A percentile compares a stretch with the other conserved stretches of the same genome.
These are phyloP conservation scores for Drosophila stalkeri DNA, from an alignment of 2,888 invertebrate species.

Conservation along the genomic window DNA sequence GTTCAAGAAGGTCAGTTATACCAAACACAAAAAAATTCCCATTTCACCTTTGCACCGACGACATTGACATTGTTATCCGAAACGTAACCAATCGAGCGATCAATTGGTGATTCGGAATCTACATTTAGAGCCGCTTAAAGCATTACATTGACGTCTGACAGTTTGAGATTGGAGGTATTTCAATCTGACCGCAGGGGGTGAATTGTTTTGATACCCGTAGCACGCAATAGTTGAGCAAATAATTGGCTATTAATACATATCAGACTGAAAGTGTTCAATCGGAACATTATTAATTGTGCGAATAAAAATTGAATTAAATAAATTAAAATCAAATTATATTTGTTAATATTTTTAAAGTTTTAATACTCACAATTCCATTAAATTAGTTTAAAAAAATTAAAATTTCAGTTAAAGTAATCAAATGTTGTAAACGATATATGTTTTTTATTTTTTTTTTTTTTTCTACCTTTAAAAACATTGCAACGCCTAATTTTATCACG, in stretches of 20 bases:
- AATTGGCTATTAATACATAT: neutral
- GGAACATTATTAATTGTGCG: neutral
- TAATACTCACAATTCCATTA: neutral
- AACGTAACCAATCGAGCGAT: slow-evolving; percentile 35
- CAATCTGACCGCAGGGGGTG: neutral
- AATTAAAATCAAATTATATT: neutral
- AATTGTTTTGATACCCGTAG: slow-evolving; percentile 1
- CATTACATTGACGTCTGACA: neutral
- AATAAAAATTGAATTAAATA: neutral
- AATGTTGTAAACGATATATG: no score
- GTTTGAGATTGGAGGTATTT: neutral
- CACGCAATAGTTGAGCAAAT: slow-evolving; percentile 23
- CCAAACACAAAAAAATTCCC: slow-evolving; percentile 12
- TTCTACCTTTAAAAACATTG: no score
- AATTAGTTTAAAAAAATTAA: neutral
- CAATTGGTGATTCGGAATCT: slow-evolving; percentile 14
- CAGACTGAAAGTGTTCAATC: neutral
- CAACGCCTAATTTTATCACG: no score
- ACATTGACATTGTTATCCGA: slow-evolving; percentile 51
- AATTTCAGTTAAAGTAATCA: neutral
- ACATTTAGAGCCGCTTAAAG: slow-evolving; percentile 8
- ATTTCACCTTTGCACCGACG: slow-evolving; percentile 18
- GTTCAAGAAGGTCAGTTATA: slow-evolving; percentile 23
- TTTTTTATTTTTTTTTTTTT: no score
- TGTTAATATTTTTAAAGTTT: neutral